These are phyloP conservation scores for Porites lobata DNA, from an alignment of 92 coral and sea anemone species.

Conservation along the genomic window DNA sequence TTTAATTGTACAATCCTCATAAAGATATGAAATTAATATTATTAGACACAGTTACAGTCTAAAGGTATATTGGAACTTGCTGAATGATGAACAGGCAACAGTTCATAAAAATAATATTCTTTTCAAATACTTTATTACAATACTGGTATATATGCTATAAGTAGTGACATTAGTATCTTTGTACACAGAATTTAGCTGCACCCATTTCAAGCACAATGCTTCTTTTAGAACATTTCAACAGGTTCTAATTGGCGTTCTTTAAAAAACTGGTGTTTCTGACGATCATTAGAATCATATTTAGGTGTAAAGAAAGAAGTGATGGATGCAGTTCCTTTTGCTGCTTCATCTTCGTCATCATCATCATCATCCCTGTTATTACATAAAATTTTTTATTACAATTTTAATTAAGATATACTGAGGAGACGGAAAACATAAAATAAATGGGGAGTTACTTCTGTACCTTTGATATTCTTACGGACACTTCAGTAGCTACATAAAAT, in stretches of 20 bases:
- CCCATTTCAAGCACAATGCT: background rate
- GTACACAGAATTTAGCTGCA: background rate
- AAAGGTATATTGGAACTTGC: background rate
- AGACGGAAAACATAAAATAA: too few relatives aligned
- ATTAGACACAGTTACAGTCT: background rate
- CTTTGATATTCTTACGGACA: too few relatives aligned
- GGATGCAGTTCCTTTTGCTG: slow-evolving; percentile 87
- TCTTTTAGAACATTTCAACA: slow-evolving; percentile 71
- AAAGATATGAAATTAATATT: too few relatives aligned
- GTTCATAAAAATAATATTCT: background rate
- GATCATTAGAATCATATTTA: slow-evolving; percentile 56
- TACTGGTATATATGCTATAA: background rate
- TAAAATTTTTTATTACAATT: background rate
- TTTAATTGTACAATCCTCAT: background rate
- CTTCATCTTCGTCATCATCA: slow-evolving; percentile 81
- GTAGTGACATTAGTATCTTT: background rate
- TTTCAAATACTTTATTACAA: too few relatives aligned
- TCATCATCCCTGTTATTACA: slow-evolving; percentile 76
- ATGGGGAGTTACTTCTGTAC: too few relatives aligned
- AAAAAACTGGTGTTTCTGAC: slow-evolving; percentile 87
- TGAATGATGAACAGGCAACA: background rate
- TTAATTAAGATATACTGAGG: background rate
- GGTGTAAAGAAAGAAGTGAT: slow-evolving; percentile 93
- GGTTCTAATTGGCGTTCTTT: slow-evolving; percentile 90
- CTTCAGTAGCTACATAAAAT: too few relatives aligned